Base-by-base conservation (phyloP, 2,797 vertebrate genomes). In the Cirrhinus mrigala region DNA sequence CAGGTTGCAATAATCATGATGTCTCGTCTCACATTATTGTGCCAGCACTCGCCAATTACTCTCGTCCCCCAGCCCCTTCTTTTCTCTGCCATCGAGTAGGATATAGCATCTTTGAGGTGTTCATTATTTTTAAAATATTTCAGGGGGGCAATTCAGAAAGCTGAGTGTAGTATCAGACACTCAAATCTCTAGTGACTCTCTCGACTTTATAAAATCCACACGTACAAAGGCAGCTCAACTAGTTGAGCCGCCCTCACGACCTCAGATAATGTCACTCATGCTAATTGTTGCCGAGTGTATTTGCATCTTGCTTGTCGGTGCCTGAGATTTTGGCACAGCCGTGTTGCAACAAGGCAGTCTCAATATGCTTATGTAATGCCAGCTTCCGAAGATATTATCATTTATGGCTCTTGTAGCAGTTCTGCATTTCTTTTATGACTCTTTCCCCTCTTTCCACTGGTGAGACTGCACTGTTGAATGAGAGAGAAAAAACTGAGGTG, bases 321-420 rank as follows among this genome's bases (percentile, higher is more conserved):
- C 44, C 56, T 64, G 52, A 11, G 8, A 14, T 83, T 83, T 60
- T 76, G 46, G 9, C 10, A 56, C 50, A 22, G 16, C 3, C 11
- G 20, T 18, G 15, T 69, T 60, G 69, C 76, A 79, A 29, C n/a
- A 27, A 56, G n/a, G 15, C 60, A 46, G 27, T 71, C 29, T 78
- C 40, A 54, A 48, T 74, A 75, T 44, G 48, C 62, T 24, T 44
- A 56, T 66, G 6, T 20, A 68, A 66, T 70, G 64, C 46, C 81
- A 76, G 27, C 81, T 52, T 56, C 46, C 76, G 44, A 86, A 56
- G 78, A 88, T 84, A 76, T 78, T 54, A 52, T 85, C 74, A 81
- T 85, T 73, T 24, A 18, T 64, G 79, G 7, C 8, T 46, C 50
- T 79, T 78, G 46, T 73, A 29, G 74, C 54, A 69, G 54, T 74